Evolutionary conservation across 1,140 invertebrate species (phyloP), one percentile per base, ranked within the genome.

Genomic region (Brachionus asplanchnoidis): DNA sequence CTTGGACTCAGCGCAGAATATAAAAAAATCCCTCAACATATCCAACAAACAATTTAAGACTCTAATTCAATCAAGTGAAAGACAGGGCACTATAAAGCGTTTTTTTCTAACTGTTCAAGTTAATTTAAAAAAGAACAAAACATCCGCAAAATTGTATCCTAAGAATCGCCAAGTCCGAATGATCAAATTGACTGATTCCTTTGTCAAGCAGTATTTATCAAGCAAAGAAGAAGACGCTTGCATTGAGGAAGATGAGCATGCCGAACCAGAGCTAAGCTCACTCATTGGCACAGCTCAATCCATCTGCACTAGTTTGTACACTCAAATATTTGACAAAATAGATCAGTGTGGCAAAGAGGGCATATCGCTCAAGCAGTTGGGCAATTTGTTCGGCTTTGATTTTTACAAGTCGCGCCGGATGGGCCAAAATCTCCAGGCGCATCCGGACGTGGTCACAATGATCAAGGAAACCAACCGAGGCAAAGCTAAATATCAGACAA

Each of bases 401-500:
- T 82, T 82, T 82, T 82, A 82, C 28, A 82, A 82, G 28, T 60
- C 79, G 23, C 20, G 79, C 1, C 79, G 79, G 1, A 60, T 82
- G 53, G 79, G 79, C 26, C 3, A 23, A 1, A 60, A 82, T 46
- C 36, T 82, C 3, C 79, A 82, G 32, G 14, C 79, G 17, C 79
- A 82, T 65, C 79, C 79, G 6, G 53, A 82, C 17, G 36, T 82
- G 6, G 79, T 82, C 8, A 82, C 79, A 8, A 82, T 82, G 36
- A 82, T 82, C 17, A 82, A 82, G 44, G 79, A 82, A 46, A 82
- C 79, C 11, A 68, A 60, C 40, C 79, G 79, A 36, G 79, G 79
- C 26, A 82, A 82, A 36, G 79, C 79, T 17, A 82, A 82, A 65
- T 82, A 82, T 66, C 79, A 82, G 36, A 82, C 79, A 36, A 68